These are phyloP conservation scores for Papilio machaon DNA, from an alignment of 1,140 invertebrate genomes.

Conservation along the genomic window DNA sequence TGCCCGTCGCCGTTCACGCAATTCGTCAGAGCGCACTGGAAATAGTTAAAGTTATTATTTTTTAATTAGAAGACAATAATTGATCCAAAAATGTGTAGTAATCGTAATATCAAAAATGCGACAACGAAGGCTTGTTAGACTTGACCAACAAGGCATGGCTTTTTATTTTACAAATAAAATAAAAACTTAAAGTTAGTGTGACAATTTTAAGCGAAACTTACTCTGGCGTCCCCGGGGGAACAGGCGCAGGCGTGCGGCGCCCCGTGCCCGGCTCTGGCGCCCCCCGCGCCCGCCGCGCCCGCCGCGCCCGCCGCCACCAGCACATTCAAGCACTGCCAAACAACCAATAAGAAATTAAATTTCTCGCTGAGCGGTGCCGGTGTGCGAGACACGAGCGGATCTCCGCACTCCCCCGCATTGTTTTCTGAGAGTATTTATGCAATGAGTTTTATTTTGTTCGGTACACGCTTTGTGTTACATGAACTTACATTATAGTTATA, in stretches of 20 bases:
- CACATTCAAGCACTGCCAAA: constrained; percentile 83
- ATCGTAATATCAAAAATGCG: no score
- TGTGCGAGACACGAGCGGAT: no score
- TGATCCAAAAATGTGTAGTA: no score
- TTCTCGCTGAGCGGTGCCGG: constrained; percentile 52
- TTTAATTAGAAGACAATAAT: no score
- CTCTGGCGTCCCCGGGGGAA: constrained; percentile 72
- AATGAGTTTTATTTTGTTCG: not conserved
- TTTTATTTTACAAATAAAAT: not conserved
- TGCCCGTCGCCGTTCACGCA: constrained; percentile 80
- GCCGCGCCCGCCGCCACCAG: constrained; percentile 86
- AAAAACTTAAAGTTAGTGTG: not conserved
- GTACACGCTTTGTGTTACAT: not conserved
- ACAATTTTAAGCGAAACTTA: constrained; percentile 52
- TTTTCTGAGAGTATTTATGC: not conserved
- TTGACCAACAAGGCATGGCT: no score
- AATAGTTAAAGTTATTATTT: constrained; percentile 40
- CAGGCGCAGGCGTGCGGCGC: constrained; percentile 77
- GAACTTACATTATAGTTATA: not conserved
- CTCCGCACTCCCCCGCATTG: not conserved
- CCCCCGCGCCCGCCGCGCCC: constrained; percentile 83
- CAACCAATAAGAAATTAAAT: not conserved
- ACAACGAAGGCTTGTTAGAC: no score
- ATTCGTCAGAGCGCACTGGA: constrained; percentile 81
- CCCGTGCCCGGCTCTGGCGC: constrained; percentile 65